Percentiles rank a stretch among this genome's conserved stretches.
Conservation (phyloP, 2,888 invertebrate genomes). For the Amphipoea lucens region DNA sequence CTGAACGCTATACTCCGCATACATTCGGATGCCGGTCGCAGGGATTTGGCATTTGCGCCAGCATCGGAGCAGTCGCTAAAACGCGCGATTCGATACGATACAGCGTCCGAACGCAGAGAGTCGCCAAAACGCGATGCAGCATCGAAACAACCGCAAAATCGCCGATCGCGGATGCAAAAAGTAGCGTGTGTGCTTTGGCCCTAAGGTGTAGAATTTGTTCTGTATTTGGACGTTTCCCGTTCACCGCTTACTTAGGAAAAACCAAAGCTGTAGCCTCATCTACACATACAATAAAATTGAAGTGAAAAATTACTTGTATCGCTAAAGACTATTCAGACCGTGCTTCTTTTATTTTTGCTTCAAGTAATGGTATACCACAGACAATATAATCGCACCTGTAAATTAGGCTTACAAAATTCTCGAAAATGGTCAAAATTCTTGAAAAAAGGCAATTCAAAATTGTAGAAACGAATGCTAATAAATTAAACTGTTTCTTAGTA, state of each 20-base stretch:
- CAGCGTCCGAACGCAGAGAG: too few relatives aligned
- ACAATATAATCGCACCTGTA: not conserved
- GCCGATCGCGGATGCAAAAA: too few relatives aligned
- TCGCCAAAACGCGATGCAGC: too few relatives aligned
- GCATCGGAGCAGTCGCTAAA: too few relatives aligned
- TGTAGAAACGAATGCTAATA: not conserved
- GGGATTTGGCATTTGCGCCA: too few relatives aligned
- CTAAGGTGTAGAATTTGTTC: not conserved
- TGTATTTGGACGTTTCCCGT: not conserved
- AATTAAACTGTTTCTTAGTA: not conserved
- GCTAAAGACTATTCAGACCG: not conserved
- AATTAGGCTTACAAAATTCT: not conserved
- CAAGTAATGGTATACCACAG: not conserved
- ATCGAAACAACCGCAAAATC: too few relatives aligned
- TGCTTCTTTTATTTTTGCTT: not conserved
- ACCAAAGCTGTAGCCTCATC: not conserved
- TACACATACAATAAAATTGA: not conserved
- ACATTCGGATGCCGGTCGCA: too few relatives aligned
- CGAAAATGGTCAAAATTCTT: not conserved
- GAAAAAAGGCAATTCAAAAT: not conserved
- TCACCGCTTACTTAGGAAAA: not conserved
- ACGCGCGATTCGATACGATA: too few relatives aligned
- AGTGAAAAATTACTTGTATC: not conserved
- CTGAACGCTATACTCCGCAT: too few relatives aligned
- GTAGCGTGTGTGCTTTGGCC: too few relatives aligned